Conservation (phyloP, 2,113 vertebrate species). For the Peromyscus californicus region DNA sequence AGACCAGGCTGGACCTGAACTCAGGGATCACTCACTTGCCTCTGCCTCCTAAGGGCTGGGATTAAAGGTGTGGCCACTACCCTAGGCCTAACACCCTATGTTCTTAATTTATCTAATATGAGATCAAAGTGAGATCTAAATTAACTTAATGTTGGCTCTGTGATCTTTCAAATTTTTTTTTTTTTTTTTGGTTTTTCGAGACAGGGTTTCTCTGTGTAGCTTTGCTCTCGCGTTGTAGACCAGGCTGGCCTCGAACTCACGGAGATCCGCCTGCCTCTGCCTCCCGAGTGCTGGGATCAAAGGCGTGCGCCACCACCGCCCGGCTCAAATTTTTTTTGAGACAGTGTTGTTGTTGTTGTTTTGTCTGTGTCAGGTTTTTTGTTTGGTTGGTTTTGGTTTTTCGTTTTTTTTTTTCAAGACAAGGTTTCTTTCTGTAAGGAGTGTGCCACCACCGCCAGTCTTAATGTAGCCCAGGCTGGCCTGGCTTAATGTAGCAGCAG, state of each 20-base stretch:
- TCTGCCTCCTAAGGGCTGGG: background rate
- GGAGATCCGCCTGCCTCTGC: no score
- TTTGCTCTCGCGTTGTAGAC: no score
- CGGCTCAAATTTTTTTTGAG: background rate
- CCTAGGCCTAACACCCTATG: background rate
- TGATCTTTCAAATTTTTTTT: background rate
- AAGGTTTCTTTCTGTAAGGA: background rate
- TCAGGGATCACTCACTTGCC: background rate
- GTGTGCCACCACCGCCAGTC: background rate
- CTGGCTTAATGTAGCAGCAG: background rate
- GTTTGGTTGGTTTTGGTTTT: background rate
- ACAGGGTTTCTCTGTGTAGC: no score
- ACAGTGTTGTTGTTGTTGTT: no score
- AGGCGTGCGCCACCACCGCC: no score
- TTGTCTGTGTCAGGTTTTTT: background rate
- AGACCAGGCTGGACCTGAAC: background rate
- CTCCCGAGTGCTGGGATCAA: no score
- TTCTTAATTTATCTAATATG: conserved; percentile 11
- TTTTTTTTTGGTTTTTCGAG: no score
- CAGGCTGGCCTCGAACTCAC: no score
- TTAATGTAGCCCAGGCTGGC: background rate
- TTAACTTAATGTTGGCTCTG: background rate
- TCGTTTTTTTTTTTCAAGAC: background rate
- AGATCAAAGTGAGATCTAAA: conserved; percentile 39
- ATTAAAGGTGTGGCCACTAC: background rate